Base-by-base conservation (phyloP, 2,113 vertebrate genomes). In the Nibea coibor region DNA sequence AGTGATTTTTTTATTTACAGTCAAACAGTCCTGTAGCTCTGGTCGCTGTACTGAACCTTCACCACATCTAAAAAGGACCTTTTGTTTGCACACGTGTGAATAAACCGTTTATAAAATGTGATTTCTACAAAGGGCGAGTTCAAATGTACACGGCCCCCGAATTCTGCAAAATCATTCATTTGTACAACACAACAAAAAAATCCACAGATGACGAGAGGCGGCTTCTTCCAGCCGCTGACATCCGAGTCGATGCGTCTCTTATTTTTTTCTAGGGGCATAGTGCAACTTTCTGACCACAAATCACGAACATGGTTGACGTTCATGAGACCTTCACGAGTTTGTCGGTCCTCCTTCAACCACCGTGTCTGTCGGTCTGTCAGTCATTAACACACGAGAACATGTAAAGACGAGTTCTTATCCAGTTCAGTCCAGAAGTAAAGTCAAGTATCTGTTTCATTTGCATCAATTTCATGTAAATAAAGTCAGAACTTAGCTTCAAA, bases 1-100 rank as follows among this genome's bases (percentile, higher is more conserved):
- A 11, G 70, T 84, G 74, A 61, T 80, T 93, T 45, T 91, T 91
- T 91, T 91, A 92, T 93, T 92, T 85, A 91, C 85, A 89, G 66
- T 63, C 61, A 6, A 68, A 64, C 76, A 64, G 65, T 78, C 85
- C 82, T 39, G 42, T 47, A 64, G 70, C 76, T 85, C 69, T 53
- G 73, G 35, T 78, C 48, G 2, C 77, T 65, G 68, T 66, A 79
- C 83, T 84, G 68, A 85, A 82, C 48, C 72, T 62, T 80, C 79
- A 54, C 28, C 76, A 86, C 76, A 65, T 72, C 47, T 75, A 35
- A 69, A 59, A 78, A 62, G 80, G 45, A 76, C 50, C 26, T 50
- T 43, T 43, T 56, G 57, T 35, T 19, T 56, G 57, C 73, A 70
- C 69, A 43, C 22, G 51, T 84, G 72, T 78, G 57, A 86, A 82